phyloP scores from a whole-genome alignment of 2,797 vertebrate species.

The Aplochiton taeniatus region DNA sequence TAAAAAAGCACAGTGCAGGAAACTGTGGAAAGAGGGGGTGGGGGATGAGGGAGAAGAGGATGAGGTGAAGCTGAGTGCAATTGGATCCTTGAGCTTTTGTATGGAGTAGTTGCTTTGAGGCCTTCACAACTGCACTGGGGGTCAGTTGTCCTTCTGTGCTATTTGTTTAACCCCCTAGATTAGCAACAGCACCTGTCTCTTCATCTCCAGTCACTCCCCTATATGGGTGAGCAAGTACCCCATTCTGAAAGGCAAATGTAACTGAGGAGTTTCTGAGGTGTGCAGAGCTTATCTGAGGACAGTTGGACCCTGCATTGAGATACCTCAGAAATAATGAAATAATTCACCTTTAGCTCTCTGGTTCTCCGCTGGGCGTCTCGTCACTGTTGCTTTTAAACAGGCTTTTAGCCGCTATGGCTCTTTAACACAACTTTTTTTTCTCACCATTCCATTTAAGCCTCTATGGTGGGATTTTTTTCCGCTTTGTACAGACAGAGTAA shows the following conservation, averaged over 20 bases:
- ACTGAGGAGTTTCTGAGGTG: conserved; percentile 24
- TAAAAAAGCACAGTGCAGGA: too few relatives aligned
- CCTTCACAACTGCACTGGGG: conserved; percentile 40
- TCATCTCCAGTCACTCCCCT: conserved; percentile 19
- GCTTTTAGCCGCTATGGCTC: too few relatives aligned
- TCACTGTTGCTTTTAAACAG: too few relatives aligned
- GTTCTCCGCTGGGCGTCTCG: too few relatives aligned
- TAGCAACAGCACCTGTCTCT: conserved; percentile 43
- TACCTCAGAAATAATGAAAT: too few relatives aligned
- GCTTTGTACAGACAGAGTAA: conserved; percentile 7
- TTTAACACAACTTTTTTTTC: background rate
- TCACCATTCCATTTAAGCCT: conserved; percentile 16
- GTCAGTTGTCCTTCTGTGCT: background rate
- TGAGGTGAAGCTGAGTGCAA: conserved; percentile 27
- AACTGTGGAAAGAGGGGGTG: background rate
- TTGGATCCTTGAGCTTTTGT: too few relatives aligned
- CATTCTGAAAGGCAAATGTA: conserved; percentile 34
- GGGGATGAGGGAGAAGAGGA: conserved; percentile 31
- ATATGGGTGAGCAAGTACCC: too few relatives aligned
- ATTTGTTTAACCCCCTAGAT: conserved; percentile 7
- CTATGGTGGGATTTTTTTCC: background rate
- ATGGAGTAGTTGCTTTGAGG: too few relatives aligned
- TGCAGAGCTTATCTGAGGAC: too few relatives aligned
- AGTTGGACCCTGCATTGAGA: too few relatives aligned
- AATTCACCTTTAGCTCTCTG: too few relatives aligned